Evolutionary conservation across 2,797 vertebrate genomes (phyloP), one percentile per base, ranked within the genome.

Genomic region (Austrolebias charrua): DNA sequence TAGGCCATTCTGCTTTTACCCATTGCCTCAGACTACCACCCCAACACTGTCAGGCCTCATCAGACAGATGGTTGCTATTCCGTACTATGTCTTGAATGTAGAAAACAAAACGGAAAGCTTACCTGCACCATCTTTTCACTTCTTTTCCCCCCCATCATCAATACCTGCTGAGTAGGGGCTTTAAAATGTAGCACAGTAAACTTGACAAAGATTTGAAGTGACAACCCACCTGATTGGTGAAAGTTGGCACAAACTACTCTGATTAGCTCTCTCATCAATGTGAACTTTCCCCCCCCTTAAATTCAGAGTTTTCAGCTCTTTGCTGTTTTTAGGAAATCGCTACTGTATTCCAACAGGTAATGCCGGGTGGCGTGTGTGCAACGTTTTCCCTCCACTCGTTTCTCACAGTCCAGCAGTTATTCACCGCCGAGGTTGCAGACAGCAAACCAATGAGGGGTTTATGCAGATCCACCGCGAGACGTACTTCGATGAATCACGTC

Each of bases 391-490:
- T 72, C 73, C 75, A 44, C 59, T 79, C 75, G 71, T 78, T 78
- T 35, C 61, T 77, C 69, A 69, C 59, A 59, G 77, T 65, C 60
- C 63, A 49, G 79, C 67, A 70, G 86, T 91, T 90, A 86, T 86
- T 89, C 84, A 89, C 76, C 31, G 35, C 55, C 28, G 51, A 66
- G 77, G 69, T 73, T 79, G 69, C 79, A 65, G 80, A 77, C 79
- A 63, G 77, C 76, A 79, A 84, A 81, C 78, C 86, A 81, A 85
- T 79, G 85, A 79, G 73, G 78, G 79, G 86, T 91, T 90, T 87
- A 91, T 89, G 82, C 81, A 87, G 81, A 86, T 79, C 51, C 71
- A 81, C 80, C 52, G 59, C 48, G 2, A 54, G 38, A 80, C 66
- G 76, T 76, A 66, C 60, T 75, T 75, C 29, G n/a, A 87, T 88